These are phyloP conservation scores for Siderastrea radians DNA, from an alignment of 92 coral and sea anemone species.

Conservation along the genomic window DNA sequence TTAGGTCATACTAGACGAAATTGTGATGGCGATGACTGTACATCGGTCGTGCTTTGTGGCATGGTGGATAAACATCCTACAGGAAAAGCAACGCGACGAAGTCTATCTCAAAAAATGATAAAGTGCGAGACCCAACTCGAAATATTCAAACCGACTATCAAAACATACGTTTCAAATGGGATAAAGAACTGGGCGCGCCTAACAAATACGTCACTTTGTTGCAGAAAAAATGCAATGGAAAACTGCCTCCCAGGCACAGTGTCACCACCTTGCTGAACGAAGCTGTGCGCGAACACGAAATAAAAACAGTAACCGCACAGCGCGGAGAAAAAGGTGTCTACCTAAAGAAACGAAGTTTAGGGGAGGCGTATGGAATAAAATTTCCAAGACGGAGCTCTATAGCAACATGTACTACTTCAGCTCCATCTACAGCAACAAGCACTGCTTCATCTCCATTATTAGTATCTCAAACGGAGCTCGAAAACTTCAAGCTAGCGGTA, in stretches of 20 bases:
- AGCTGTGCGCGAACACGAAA: conserved; percentile 1
- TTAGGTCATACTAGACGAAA: conserved; percentile 53
- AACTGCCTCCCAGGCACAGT: background rate
- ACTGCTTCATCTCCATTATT: background rate
- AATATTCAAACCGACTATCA: too few relatives aligned
- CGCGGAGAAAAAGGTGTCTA: too few relatives aligned
- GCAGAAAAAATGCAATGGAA: background rate
- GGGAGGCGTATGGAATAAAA: background rate
- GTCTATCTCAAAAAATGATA: background rate
- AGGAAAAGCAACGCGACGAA: background rate
- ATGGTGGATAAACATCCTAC: conserved; percentile 21
- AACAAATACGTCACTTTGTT: background rate
- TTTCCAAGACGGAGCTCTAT: background rate
- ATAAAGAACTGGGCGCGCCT: background rate
- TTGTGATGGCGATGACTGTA: background rate
- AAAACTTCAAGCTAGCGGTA: background rate
- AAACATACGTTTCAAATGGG: background rate
- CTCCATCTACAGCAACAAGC: background rate
- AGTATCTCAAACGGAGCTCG: background rate
- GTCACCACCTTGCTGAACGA: background rate
- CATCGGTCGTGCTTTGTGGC: conserved; percentile 25
- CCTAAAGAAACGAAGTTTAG: background rate
- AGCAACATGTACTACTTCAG: background rate
- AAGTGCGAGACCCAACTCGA: too few relatives aligned
- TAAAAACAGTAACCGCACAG: too few relatives aligned